Evolutionary conservation across 2,888 invertebrate genomes (phyloP).

Genomic region (Drosophila borborema): DNA sequence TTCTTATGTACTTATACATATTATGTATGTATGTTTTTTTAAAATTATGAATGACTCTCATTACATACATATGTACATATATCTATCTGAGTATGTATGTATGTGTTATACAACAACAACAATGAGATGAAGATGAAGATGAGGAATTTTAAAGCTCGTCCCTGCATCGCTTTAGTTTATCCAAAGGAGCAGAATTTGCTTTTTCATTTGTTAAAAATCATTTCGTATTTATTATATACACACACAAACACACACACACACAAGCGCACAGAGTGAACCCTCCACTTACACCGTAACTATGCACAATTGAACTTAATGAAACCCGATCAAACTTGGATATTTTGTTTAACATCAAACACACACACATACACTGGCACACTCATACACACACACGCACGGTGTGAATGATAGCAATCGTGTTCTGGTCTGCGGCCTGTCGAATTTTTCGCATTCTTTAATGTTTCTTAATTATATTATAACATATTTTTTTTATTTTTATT

Average conservation of each 20-base stretch:
- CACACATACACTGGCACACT: neutral
- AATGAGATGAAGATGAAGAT: conserved; percentile 18
- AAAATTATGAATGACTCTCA: too few relatives aligned
- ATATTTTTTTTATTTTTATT: conserved; percentile 33
- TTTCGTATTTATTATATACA: conserved; percentile 51
- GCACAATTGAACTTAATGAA: conserved; percentile 26
- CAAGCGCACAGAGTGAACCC: neutral
- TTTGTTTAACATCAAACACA: conserved; percentile 19
- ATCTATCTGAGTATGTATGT: neutral
- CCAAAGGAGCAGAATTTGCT: conserved; percentile 39
- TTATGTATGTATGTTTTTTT: conserved; percentile 13
- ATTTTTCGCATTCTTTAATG: conserved; percentile 45
- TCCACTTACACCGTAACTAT: neutral
- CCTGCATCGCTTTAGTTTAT: conserved; percentile 30
- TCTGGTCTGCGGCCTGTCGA: conserved; percentile 49
- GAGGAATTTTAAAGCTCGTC: conserved; percentile 22
- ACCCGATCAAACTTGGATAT: conserved; percentile 44
- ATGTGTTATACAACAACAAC: conserved; percentile 31
- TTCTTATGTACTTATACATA: conserved; percentile 45
- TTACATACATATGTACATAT: conserved; percentile 15
- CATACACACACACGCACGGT: conserved; percentile 28
- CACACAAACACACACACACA: conserved; percentile 14
- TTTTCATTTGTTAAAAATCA: conserved; percentile 57
- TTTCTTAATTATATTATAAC: conserved; percentile 26
- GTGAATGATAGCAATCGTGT: conserved; percentile 56